These are phyloP conservation scores for Andrena chrysosceles DNA, from an alignment of 2,888 invertebrate genomes.

Conservation along the genomic window DNA sequence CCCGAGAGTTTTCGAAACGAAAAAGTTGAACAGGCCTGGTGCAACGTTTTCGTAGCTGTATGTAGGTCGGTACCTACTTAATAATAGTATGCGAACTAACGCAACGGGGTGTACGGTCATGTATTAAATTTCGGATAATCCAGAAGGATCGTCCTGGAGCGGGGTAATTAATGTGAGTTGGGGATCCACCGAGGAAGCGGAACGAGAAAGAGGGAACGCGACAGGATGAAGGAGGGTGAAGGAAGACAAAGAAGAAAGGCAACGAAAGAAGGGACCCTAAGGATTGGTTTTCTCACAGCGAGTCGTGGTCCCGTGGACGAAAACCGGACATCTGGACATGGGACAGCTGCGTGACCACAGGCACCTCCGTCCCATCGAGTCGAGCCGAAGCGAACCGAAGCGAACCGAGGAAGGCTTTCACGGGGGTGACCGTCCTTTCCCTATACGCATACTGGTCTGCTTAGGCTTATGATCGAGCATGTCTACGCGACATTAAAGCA, in stretches of 20 bases:
- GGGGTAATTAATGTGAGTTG: constrained; percentile 80
- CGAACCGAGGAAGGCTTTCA: constrained; percentile 54
- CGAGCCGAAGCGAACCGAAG: background rate
- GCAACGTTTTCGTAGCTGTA: background rate
- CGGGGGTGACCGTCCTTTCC: constrained; percentile 63
- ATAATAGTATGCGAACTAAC: constrained; percentile 47
- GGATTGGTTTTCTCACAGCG: constrained; percentile 79
- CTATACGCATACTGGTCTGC: constrained; percentile 6
- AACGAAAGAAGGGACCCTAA: constrained; percentile 62
- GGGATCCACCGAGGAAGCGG: constrained; percentile 70
- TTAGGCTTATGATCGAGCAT: background rate
- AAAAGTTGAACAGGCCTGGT: background rate
- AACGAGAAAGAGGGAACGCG: constrained; percentile 56
- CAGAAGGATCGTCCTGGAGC: constrained; percentile 71
- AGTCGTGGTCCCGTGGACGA: constrained; percentile 69
- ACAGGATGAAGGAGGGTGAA: constrained; percentile 36
- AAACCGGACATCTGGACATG: constrained; percentile 83
- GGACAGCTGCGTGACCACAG: constrained; percentile 78
- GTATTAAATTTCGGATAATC: constrained; percentile 80
- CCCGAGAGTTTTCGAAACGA: too few relatives aligned
- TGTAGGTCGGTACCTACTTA: too few relatives aligned
- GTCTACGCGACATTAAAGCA: background rate
- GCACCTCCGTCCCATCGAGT: constrained; percentile 46
- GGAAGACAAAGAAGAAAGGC: constrained; percentile 52
- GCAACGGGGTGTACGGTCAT: constrained; percentile 58